These are phyloP conservation scores for Cheilosia impressa DNA, from an alignment of 2,888 invertebrate genomes.

Conservation along the genomic window DNA sequence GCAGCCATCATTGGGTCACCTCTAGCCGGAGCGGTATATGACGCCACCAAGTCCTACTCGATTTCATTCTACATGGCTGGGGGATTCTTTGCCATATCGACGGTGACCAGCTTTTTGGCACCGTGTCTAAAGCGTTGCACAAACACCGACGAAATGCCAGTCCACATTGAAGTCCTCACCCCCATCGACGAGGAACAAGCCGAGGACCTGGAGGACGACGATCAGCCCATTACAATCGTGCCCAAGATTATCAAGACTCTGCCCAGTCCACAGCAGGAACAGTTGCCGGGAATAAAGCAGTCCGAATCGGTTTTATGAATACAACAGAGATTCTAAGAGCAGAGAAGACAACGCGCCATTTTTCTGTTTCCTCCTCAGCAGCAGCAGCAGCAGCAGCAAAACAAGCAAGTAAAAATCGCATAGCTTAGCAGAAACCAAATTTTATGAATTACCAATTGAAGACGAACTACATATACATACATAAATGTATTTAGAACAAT, in stretches of 20 bases:
- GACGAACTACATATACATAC: constrained; percentile 49
- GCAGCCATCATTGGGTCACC: constrained; percentile 95
- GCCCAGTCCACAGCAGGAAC: constrained; percentile 85
- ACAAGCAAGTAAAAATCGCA: constrained; percentile 30
- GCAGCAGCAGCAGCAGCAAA: constrained; percentile 54
- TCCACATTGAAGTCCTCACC: constrained; percentile 89
- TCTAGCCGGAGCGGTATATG: constrained; percentile 94
- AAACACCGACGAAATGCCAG: constrained; percentile 85
- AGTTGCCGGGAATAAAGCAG: constrained; percentile 73
- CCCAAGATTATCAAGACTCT: constrained; percentile 92
- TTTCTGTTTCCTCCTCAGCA: constrained; percentile 30
- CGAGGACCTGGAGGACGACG: constrained; percentile 90
- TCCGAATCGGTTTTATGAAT: constrained; percentile 73
- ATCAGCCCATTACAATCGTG: constrained; percentile 90
- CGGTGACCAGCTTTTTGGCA: constrained; percentile 92
- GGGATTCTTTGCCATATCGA: constrained; percentile 92
- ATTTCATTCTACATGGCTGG: constrained; percentile 97
- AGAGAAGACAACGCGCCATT: constrained; percentile 20
- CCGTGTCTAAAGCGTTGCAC: constrained; percentile 88
- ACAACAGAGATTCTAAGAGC: constrained; percentile 52
- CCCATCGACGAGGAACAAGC: constrained; percentile 94
- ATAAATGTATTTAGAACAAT: constrained; percentile 51
- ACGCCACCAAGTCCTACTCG: constrained; percentile 92
- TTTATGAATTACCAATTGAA: constrained; percentile 48
- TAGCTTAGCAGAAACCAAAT: constrained; percentile 68